Base-by-base conservation (phyloP, 2,113 vertebrate species). In the Choloepus hoffmanni region DNA sequence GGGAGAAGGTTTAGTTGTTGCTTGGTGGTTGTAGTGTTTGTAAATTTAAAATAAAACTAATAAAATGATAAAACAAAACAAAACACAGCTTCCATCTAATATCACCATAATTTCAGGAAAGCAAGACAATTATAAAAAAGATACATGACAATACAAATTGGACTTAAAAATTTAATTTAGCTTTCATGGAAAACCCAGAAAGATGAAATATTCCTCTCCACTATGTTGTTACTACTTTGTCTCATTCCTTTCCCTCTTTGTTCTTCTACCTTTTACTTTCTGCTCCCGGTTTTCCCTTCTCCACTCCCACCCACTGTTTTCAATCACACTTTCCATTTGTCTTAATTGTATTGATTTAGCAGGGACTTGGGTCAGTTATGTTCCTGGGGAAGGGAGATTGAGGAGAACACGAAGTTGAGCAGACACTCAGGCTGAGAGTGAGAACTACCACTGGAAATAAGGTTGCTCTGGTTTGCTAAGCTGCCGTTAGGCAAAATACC, bases 141-240 rank as follows among this genome's bases (percentile, higher is more conserved):
- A 85, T 12, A 40, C 12, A 28, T 30, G 18, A 40, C 10, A 83
- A 30, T 45, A 70, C 7, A 88, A 79, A 79, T 79, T 84, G 40
- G 40, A 60, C 62, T 58, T 83, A 90, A 95, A 83, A 15, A 85
- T 26, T 84, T 60, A 84, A 62, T 40, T 77, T 92, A 74, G 43
- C 11, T 3, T 21, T 68, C 55, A 84, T 33, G 36, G 50, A 83
- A 90, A 63, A 50, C 12, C 24, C 16, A 83, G 74, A 82, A 90
- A 85, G 24, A 73, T 36, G 33, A 65, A 92, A 89, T 73, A 68
- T 24, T 45, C 1, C 36, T 5, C 68, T 58, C 11, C 21, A n/a
- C 21, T 11, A 40, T 16, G 53, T 33, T 63, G 30, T 18, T 73
- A 33, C 5, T 36, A n/a, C 0, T 77, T 72, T 13, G 28, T 53